Conservation (phyloP, 2,113 vertebrate genomes). For the Pica pica region DNA sequence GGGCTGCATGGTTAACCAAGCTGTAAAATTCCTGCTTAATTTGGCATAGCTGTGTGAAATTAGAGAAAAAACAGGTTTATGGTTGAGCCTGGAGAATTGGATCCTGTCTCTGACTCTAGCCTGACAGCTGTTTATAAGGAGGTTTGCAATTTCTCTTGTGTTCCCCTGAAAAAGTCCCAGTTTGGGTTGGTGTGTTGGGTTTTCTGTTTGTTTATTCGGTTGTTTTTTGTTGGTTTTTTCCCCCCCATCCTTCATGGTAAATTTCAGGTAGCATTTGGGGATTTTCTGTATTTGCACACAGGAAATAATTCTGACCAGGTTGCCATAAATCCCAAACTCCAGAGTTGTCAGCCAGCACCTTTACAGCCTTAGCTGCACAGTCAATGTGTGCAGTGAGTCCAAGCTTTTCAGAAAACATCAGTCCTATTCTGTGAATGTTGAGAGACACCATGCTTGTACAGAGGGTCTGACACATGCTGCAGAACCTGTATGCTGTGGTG, state of each 20-base stretch:
- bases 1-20: not conserved
- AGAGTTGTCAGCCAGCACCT: not conserved
- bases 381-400: accelerated
- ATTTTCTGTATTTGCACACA: not conserved
- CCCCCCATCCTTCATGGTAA: not conserved
- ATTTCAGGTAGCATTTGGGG: not conserved
- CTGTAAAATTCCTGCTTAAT: not conserved
- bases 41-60: not conserved
- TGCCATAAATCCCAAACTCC: not conserved
- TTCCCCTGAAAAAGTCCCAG: not conserved
- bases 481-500: accelerated
- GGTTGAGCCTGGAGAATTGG: not conserved
- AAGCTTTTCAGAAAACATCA: not conserved
- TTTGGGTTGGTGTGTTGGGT: not conserved
- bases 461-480: accelerated
- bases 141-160: not conserved
- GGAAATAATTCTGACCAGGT: not conserved
- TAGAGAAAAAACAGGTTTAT: not conserved
- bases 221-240: not conserved
- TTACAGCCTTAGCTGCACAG: not conserved
- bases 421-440: not conserved
- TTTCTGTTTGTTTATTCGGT: not conserved
- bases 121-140: not conserved
- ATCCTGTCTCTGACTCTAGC: not conserved
- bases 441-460: accelerated